These are phyloP conservation scores for Monopis laevigella DNA, from an alignment of 2,888 invertebrate genomes.

Conservation along the genomic window DNA sequence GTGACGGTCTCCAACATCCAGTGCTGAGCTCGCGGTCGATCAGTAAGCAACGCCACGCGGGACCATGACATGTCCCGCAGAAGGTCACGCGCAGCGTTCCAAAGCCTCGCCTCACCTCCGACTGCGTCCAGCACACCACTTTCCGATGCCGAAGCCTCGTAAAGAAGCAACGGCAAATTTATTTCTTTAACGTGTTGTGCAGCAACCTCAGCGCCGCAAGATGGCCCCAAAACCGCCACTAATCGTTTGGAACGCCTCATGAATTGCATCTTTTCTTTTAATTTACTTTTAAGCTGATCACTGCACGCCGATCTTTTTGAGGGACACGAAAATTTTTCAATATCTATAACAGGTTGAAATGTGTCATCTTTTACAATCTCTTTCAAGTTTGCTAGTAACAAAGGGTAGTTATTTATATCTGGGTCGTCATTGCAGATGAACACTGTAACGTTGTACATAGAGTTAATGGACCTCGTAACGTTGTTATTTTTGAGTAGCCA, in stretches of 20 bases:
- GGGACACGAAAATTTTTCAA: background rate
- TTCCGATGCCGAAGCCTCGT: background rate
- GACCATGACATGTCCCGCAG: slow-evolving; percentile 62
- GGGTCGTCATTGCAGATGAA: background rate
- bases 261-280: too few species aligned
- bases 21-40: slow-evolving; percentile 28
- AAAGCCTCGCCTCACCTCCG: background rate
- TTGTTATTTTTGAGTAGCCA: too few species aligned
- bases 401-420: background rate
- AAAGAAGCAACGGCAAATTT: background rate
- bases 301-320: background rate
- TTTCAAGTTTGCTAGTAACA: background rate
- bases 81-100: slow-evolving; percentile 19
- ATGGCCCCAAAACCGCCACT: background rate
- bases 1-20: background rate
- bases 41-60: slow-evolving; percentile 78
- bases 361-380: background rate
- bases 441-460: background rate
- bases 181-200: background rate
- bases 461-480: too few species aligned
- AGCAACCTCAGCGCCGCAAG: background rate
- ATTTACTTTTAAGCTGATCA: too few species aligned
- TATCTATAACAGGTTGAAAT: background rate
- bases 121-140: background rate
- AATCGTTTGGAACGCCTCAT: too few species aligned